These are phyloP conservation scores for Deilephila porcellus DNA, from an alignment of 2,888 invertebrate genomes.

Conservation along the genomic window DNA sequence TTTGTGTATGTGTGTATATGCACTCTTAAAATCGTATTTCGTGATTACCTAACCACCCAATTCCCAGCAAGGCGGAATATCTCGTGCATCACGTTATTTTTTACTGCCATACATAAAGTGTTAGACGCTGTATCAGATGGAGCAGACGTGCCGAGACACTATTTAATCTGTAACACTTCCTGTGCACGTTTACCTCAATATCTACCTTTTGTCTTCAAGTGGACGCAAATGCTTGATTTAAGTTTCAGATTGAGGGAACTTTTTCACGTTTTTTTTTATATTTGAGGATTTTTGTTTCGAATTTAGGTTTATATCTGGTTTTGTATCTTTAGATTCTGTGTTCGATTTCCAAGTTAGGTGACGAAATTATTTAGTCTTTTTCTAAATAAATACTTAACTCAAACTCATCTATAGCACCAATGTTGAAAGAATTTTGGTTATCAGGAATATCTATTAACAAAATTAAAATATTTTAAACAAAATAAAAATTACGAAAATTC, in stretches of 20 bases:
- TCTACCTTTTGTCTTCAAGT: slow-evolving; percentile 27
- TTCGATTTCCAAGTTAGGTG: too few relatives aligned
- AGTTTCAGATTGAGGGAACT: background rate
- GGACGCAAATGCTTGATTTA: slow-evolving; percentile 21
- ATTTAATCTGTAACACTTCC: slow-evolving; percentile 57
- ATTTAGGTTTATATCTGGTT: background rate
- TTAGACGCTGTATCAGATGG: slow-evolving; percentile 39
- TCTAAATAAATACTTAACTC: too few relatives aligned
- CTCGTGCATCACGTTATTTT: slow-evolving; percentile 23
- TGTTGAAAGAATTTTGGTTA: too few relatives aligned
- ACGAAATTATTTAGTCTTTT: too few relatives aligned
- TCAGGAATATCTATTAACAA: too few relatives aligned
- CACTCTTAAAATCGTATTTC: too few relatives aligned
- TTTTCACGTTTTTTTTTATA: background rate
- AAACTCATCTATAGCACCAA: too few relatives aligned
- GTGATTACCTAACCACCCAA: background rate
- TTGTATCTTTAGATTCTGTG: too few relatives aligned
- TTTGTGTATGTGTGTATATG: too few relatives aligned
- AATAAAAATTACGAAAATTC: too few relatives aligned
- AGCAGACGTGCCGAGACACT: slow-evolving; percentile 39
- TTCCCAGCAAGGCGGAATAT: slow-evolving; percentile 3
- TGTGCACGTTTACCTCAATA: slow-evolving; percentile 40
- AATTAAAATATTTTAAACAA: too few relatives aligned
- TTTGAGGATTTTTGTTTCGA: background rate
- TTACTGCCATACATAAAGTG: slow-evolving; percentile 21